phyloP scores from a whole-genome alignment of 92 coral and sea anemone genomes.

The Palythoa caribaeorum region DNA sequence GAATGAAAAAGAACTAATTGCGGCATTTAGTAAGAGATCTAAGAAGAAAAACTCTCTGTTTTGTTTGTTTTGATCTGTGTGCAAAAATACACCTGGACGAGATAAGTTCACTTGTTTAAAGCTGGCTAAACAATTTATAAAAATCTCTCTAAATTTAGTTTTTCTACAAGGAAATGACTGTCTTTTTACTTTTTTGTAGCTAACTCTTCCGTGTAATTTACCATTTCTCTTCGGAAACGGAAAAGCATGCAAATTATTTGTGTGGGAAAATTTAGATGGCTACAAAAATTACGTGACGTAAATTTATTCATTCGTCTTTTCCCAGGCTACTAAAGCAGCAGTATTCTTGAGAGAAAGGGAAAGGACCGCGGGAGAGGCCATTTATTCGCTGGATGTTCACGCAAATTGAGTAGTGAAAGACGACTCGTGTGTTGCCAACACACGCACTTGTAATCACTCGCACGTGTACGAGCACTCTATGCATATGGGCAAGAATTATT shows the following conservation, averaged over 20 bases:
- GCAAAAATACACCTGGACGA: background rate
- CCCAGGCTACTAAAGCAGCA: constrained; percentile 51
- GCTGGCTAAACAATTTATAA: background rate
- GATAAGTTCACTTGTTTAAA: background rate
- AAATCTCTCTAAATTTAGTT: background rate
- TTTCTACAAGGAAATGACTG: background rate
- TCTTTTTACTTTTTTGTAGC: background rate
- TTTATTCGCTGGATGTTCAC: background rate
- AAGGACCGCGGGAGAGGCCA: constrained; percentile 45
- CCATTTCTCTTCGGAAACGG: constrained; percentile 34
- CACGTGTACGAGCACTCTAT: constrained; percentile 19
- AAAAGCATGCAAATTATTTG: constrained; percentile 11
- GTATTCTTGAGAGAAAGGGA: constrained; percentile 16
- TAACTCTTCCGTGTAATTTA: background rate
- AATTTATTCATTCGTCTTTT: constrained; percentile 38
- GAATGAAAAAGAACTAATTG: too few relatives aligned
- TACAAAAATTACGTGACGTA: constrained; percentile 35
- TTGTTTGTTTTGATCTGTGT: background rate
- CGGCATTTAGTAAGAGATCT: too few relatives aligned
- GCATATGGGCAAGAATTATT: constrained; percentile 29
- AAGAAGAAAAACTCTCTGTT: too few relatives aligned
- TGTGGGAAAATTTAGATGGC: constrained; percentile 26
- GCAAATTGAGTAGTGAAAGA: background rate
- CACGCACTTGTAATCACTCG: background rate
- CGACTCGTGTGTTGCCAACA: constrained; percentile 28